Conservation (phyloP, 2,797 vertebrate genomes). For the Cynodonichthys magdalenae region DNA sequence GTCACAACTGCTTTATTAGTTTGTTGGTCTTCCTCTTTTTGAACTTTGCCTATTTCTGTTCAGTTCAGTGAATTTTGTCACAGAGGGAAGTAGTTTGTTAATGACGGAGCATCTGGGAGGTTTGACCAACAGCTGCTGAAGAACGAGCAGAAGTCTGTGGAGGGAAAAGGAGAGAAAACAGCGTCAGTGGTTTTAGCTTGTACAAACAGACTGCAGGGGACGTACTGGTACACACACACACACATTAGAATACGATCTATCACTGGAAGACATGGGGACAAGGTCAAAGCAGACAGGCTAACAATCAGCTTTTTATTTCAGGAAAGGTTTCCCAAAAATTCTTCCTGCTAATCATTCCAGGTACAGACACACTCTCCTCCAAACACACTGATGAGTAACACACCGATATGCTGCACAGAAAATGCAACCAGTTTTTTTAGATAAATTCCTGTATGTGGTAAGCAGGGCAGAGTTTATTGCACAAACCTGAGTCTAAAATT, state of each 20-base stretch:
- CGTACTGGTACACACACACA: conserved; percentile 20
- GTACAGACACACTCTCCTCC: conserved; percentile 42
- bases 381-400: conserved; percentile 48
- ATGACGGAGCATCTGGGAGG: conserved; percentile 15
- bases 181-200: conserved; percentile 44
- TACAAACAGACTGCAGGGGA: conserved; percentile 61
- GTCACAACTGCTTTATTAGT: neutral
- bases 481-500: conserved; percentile 1
- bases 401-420: conserved; percentile 3
- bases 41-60: neutral
- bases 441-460: conserved; percentile 5
- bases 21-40: conserved; percentile 27
- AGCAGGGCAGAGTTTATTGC: conserved; percentile 25
- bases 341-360: conserved; percentile 53
- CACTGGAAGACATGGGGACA: conserved; percentile 57
- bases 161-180: conserved; percentile 27
- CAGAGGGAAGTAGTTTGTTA: conserved; percentile 1
- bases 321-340: conserved; percentile 60
- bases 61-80: conserved; percentile 16
- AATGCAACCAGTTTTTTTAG: conserved; percentile 8
- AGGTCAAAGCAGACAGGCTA: conserved; percentile 57
- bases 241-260: conserved; percentile 68
- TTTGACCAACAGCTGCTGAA: conserved; percentile 27
- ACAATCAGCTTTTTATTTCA: conserved; percentile 79
- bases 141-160: conserved; percentile 41